Evolutionary conservation across 2,797 vertebrate species (phyloP).

Genomic region (Gymnoscopelus braueri): DNA sequence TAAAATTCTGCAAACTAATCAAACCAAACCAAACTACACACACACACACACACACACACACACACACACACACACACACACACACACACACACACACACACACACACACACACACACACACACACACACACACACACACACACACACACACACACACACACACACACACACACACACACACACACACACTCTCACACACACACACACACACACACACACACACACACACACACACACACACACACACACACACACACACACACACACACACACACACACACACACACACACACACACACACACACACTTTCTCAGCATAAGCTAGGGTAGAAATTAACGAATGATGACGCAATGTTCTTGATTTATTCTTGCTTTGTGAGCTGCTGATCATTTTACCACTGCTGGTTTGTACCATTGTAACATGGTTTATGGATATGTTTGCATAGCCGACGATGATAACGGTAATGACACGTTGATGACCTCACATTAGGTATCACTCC

Average conservation of each 20-base stretch:
- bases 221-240: too few relatives aligned
- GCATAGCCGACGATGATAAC: background rate
- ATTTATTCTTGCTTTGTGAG: background rate
- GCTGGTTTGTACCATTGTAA: conserved; percentile 15
- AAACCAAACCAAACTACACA: background rate
- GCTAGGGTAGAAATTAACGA: too few relatives aligned
- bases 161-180: conserved; percentile 1
- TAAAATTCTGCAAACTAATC: too few relatives aligned
- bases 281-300: conserved; percentile 4
- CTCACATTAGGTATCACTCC: conserved; percentile 80
- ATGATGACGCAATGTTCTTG: background rate
- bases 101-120: too few relatives aligned
- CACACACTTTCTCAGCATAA: too few relatives aligned
- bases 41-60: background rate
- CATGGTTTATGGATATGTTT: background rate
- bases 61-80: too few relatives aligned
- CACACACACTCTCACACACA: background rate
- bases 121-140: background rate
- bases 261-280: background rate
- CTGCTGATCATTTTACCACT: conserved; percentile 2
- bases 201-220: too few relatives aligned
- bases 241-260: too few relatives aligned
- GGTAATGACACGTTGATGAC: conserved; percentile 7
- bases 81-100: too few relatives aligned
- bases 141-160: conserved; percentile 5